phyloP scores from a whole-genome alignment of 2,113 vertebrate genomes.

The Mesitornis unicolor region DNA sequence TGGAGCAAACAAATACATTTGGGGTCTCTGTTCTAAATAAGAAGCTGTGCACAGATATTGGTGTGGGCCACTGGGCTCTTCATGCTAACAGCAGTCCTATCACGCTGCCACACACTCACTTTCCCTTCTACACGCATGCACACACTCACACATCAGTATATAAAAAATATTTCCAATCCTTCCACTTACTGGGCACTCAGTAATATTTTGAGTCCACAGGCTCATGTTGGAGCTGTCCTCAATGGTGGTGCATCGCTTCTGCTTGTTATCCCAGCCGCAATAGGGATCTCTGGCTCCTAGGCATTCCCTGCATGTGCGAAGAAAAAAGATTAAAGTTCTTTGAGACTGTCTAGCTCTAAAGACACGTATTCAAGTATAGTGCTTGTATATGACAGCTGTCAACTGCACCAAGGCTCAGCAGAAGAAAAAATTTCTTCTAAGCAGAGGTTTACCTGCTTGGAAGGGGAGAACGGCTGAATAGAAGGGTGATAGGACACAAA shows the following conservation, averaged over 20 bases:
- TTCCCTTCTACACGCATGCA: background rate
- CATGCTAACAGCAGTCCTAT: background rate
- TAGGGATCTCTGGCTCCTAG: constrained; percentile 94
- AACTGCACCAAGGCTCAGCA: background rate
- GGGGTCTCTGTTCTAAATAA: background rate
- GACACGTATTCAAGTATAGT: background rate
- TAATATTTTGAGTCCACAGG: constrained; percentile 98
- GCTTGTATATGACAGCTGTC: constrained; percentile 42
- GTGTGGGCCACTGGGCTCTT: background rate
- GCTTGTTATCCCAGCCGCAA: constrained; percentile 94
- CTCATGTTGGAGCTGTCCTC: constrained; percentile 98
- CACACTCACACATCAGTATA: background rate
- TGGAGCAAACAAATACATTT: background rate
- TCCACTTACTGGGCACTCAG: constrained; percentile 88
- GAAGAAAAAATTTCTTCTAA: constrained; percentile 53
- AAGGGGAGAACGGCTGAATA: background rate
- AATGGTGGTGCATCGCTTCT: constrained; percentile 91
- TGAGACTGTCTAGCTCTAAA: background rate
- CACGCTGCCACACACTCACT: background rate
- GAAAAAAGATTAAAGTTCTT: constrained; percentile 46
- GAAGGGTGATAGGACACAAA: constrained; percentile 9
- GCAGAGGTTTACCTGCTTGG: constrained; percentile 43
- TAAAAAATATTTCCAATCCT: background rate
- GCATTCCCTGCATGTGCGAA: constrained; percentile 80
- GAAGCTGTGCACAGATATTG: background rate